These are phyloP conservation scores for Rhinolophus sinicus DNA, from an alignment of 2,113 vertebrate species.

Conservation along the genomic window DNA sequence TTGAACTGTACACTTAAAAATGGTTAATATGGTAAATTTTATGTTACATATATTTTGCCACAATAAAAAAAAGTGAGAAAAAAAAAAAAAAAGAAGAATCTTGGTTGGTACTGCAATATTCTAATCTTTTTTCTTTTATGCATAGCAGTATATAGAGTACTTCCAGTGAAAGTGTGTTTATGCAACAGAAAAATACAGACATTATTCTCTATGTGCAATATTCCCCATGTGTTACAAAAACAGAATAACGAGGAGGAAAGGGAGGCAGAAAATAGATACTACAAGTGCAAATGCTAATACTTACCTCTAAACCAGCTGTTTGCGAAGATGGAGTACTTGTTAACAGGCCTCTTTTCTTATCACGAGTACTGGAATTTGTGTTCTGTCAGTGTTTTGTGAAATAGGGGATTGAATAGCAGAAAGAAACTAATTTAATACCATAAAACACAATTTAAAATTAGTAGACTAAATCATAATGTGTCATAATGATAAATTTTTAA, in stretches of 20 bases:
- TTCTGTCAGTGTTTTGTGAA: slow-evolving; percentile 68
- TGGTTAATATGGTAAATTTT: slow-evolving; percentile 18
- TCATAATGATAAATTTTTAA: slow-evolving; percentile 43
- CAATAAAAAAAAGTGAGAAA: not conserved
- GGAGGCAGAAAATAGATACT: not conserved
- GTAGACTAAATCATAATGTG: slow-evolving; percentile 15
- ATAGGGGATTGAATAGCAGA: slow-evolving; percentile 27
- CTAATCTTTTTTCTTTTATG: not conserved
- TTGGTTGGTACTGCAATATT: not conserved
- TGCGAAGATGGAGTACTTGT: slow-evolving; percentile 60
- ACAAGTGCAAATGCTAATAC: slow-evolving; percentile 33
- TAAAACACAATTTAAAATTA: slow-evolving; percentile 60
- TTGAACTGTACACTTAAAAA: not conserved
- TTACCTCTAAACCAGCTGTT: slow-evolving; percentile 75
- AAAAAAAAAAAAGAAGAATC: not conserved
- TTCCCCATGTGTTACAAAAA: not conserved
- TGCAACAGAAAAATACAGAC: slow-evolving; percentile 15
- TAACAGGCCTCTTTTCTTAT: slow-evolving; percentile 66
- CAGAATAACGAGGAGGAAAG: not conserved
- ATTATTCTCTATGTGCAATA: not conserved
- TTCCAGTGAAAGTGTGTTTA: not conserved
- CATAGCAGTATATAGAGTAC: not conserved
- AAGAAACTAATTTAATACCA: not conserved
- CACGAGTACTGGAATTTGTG: slow-evolving; percentile 46
- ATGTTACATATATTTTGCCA: not conserved